Percentiles rank a stretch among this genome's conserved stretches.
Conservation (phyloP, 92 coral and sea anemone species). For the Plumapathes pennacea region DNA sequence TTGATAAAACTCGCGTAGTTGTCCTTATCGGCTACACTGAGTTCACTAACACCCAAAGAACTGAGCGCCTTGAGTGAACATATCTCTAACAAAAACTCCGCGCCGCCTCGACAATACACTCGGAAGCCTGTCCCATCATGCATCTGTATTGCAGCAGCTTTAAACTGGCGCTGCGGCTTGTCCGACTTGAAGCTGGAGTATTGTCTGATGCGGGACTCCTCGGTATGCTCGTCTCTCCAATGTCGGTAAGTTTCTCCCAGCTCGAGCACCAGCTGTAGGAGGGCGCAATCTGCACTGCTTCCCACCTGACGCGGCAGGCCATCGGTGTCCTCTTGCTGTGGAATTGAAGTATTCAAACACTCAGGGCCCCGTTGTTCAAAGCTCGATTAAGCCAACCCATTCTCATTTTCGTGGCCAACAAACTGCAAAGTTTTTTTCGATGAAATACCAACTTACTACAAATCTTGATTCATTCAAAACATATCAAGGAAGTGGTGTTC, state of each 20-base stretch:
- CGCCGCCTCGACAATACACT: slow-evolving; percentile 69
- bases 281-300: slow-evolving; percentile 83
- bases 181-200: slow-evolving; percentile 49
- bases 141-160: slow-evolving; percentile 64
- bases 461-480: background rate
- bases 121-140: slow-evolving; percentile 45
- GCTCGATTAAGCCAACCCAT: no score
- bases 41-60: slow-evolving; percentile 9
- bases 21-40: slow-evolving; percentile 2
- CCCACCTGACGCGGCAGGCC: slow-evolving; percentile 75
- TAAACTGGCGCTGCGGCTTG: slow-evolving; percentile 32
- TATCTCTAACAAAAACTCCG: slow-evolving; percentile 19
- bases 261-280: slow-evolving; percentile 76
- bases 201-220: slow-evolving; percentile 63
- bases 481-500: no score
- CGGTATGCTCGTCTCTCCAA: slow-evolving; percentile 85
- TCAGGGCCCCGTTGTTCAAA: no score
- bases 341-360: no score
- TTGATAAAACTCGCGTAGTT: slow-evolving; percentile 4
- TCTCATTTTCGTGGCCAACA: background rate
- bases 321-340: slow-evolving; percentile 70
- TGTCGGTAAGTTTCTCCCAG: slow-evolving; percentile 75
- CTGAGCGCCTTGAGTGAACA: slow-evolving; percentile 18
- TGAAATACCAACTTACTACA: background rate
- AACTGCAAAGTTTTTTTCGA: background rate